Evolutionary conservation across 2,888 invertebrate genomes (phyloP).

Genomic region (Theristus sp.): DNA sequence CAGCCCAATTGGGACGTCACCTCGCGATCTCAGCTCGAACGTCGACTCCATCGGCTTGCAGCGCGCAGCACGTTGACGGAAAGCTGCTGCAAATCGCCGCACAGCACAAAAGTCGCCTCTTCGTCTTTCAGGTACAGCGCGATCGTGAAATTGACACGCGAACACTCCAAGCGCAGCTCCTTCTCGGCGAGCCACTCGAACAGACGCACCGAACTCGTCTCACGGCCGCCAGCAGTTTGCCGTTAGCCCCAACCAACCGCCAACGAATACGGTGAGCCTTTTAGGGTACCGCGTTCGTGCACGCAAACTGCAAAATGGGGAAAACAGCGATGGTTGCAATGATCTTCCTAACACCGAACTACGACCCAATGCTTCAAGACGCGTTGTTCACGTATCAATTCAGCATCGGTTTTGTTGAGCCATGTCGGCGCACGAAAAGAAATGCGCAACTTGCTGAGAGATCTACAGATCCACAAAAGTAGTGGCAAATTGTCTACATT

Average conservation of each 20-base stretch:
- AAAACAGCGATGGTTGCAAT: too few relatives aligned
- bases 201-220: constrained; percentile 84
- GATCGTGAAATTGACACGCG: constrained; percentile 88
- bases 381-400: too few relatives aligned
- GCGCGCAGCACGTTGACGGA: constrained; percentile 77
- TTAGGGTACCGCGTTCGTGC: constrained; percentile 83
- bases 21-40: constrained; percentile 57
- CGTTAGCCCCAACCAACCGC: constrained; percentile 83
- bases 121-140: constrained; percentile 72
- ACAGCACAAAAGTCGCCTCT: constrained; percentile 89
- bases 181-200: constrained; percentile 95
- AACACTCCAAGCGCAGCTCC: constrained; percentile 81
- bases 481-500: too few relatives aligned
- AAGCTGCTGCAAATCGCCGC: constrained; percentile 91
- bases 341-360: too few relatives aligned
- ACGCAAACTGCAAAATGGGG: constrained; percentile 47
- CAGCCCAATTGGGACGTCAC: too few relatives aligned
- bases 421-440: too few relatives aligned
- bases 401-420: too few relatives aligned
- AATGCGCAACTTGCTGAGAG: too few relatives aligned
- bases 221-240: constrained; percentile 79
- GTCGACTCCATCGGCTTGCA: constrained; percentile 93
- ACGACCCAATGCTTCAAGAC: too few relatives aligned
- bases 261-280: constrained; percentile 72
- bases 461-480: too few relatives aligned